Evolutionary conservation across 1,140 invertebrate species (phyloP), one percentile per base, ranked within the genome.

Genomic region (Heliconius eleuchia): DNA sequence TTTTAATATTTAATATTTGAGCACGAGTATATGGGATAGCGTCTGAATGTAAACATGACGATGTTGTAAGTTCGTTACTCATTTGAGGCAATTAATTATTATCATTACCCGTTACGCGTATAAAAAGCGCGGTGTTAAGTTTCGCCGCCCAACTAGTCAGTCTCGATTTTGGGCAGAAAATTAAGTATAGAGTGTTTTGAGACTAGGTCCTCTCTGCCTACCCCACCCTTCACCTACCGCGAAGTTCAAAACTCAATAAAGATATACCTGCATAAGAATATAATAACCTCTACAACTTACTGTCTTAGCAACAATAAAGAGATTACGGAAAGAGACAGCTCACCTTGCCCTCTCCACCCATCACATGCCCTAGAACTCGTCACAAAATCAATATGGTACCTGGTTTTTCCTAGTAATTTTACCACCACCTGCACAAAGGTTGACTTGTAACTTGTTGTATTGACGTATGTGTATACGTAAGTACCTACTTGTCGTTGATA

Each of bases 371-470:
- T 76, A 71, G 57, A 75, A 46, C 60, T 76, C 42, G 39, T 50
- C 42, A 27, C 23, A 70, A 70, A 46, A 76, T 76, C 74, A 39
- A 76, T 76, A 70, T 46, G 16, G 23, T 52, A 23, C 23, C 74
- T 39, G 74, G 74, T 76, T 76, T 76, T 76, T 76, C 74, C 74
- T 76, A 70, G 57, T 70, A 76, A 46, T 27, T 18, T 46, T 5
- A 71, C 60, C 18, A 74, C 42, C 50, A 74, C 42, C 50, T 66
- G 60, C 30, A 27, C 60, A 66, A 66, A 66, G 60, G 27, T 66
- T 66, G 27, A 27, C 30, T 30, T 6, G 11, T 66, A 5, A 30
- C 27, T 23, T 66, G 60, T 66, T 30, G 3, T 16, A 66, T 66
- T 66, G 60, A 66, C 60, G 60, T 30, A 66, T 5, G 60, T 27